Conservation (phyloP, 2,113 vertebrate genomes). For the rabbit (Oryctolagus cuniculus) region mOryCun1.1 NC_091443.1:31504001-31504500, state of each 20-base stretch:
- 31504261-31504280: background rate
- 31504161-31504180: conserved; percentile 30
- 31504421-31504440: conserved; percentile 83
- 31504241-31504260: background rate
- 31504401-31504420: conserved; percentile 87
- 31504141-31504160: background rate
- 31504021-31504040: too few species aligned
- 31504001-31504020: too few species aligned
- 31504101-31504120: too few species aligned
- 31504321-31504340: conserved; percentile 36
- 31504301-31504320: conserved; percentile 39
- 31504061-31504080: too few species aligned
- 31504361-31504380: background rate
- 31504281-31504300: conserved; percentile 19
- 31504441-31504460: conserved; percentile 99
- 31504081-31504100: too few species aligned
- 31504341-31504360: background rate
- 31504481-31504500: conserved; percentile 95
- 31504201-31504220: conserved; percentile 54
- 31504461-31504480: conserved; percentile 98
- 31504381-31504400: background rate
- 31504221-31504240: background rate
- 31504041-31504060: too few species aligned
- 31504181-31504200: background rate
- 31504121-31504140: too few species aligned